Conservation (phyloP, 2,888 invertebrate species). For the Stenurella melanura region DNA sequence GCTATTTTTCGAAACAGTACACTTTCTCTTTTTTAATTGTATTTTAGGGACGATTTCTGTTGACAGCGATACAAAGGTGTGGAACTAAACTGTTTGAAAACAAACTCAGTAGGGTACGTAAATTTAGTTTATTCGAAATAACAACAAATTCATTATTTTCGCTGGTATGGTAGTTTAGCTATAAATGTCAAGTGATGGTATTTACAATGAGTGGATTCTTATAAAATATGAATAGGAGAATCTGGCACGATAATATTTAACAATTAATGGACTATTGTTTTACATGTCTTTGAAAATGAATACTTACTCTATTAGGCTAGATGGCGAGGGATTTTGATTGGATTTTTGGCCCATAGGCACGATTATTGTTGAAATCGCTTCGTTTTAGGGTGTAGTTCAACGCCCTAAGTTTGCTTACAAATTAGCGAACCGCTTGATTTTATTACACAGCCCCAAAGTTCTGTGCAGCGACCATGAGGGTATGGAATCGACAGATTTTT, state of each 20-base stretch:
- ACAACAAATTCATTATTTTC: constrained; percentile 25
- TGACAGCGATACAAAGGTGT: constrained; percentile 43
- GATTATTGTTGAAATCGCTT: too few species aligned
- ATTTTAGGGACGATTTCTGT: constrained; percentile 40
- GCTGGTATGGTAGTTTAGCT: not conserved
- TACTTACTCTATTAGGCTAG: not conserved
- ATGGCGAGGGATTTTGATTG: too few species aligned
- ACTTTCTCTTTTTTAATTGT: constrained; percentile 55
- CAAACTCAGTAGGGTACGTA: constrained; percentile 50
- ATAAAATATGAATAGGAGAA: not conserved
- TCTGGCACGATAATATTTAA: not conserved
- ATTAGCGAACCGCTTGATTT: too few species aligned
- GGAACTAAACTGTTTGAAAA: constrained; percentile 55
- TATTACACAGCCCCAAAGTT: too few species aligned
- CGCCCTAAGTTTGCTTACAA: too few species aligned
- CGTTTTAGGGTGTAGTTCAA: too few species aligned
- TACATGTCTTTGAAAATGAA: not conserved
- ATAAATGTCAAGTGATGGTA: constrained; percentile 36
- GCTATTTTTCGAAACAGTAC: constrained; percentile 51
- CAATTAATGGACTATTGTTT: not conserved
- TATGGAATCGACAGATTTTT: too few species aligned
- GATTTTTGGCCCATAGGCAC: too few species aligned
- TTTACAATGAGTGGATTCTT: constrained; percentile 17
- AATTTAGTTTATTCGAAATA: constrained; percentile 34
- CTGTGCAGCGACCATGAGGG: too few species aligned